Evolutionary conservation across 2,888 invertebrate genomes (phyloP), one percentile per base, ranked within the genome.

Genomic region (Platycnemis pennipes): DNA sequence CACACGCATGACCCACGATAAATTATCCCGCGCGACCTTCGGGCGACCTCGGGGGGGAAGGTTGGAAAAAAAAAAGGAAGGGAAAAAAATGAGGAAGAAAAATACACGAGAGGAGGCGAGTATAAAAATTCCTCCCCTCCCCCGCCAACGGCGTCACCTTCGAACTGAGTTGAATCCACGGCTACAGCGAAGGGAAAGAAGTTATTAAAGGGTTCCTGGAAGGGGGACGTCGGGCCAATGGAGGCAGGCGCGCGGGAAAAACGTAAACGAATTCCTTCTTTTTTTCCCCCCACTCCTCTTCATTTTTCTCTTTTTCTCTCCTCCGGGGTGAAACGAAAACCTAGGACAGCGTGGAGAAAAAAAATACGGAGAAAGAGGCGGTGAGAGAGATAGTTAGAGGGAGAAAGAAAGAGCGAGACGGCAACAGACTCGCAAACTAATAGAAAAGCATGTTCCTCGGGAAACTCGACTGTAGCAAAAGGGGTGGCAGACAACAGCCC

Each of bases 371-470:
- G 22, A 44, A 86, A n/a, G n/a, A n/a, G n/a, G n/a, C n/a, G n/a
- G 86, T 4, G 86, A 86, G n/a, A 86, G 86, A 42, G 42, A 86
- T 42, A n/a, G 77, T 22, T 42, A n/a, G 86, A 42, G 31, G 37
- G 86, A 44, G 86, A 13, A 86, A 5, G 37, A 13, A 44, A 44
- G 86, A 44, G 49, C 26, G 44, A 44, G 46, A n/a, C 45, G 46
- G 26, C 45, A 87, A 44, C 87, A 87, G 46, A 87, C 87, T 46
- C 46, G n/a, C n/a, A 46, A 77, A 77, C 45, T 87, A 87, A 91
- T 91, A 63, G 91, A 91, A 91, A 91, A 91, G 63, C 63, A 91
- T 91, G 56, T 91, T 89, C 56, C 22, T 63, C 42, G 56, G 22
- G 53, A 56, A 77, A 77, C 31, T 77, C 77, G 77, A 77, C 7